Evolutionary conservation across 1,140 invertebrate species (phyloP).

Genomic region (Bombus sibiricus): DNA sequence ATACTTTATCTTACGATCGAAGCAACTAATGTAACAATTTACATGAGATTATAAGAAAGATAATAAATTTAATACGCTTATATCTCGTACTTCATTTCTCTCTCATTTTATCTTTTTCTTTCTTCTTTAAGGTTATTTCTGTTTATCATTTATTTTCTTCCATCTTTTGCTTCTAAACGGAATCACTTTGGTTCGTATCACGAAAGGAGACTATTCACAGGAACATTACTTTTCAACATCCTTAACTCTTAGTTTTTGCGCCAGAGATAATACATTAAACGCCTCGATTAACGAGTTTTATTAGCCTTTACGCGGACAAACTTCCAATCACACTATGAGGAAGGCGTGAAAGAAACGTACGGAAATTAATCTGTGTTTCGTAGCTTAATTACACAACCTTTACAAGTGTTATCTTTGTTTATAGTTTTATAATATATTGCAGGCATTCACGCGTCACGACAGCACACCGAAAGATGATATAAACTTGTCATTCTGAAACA

Average conservation of each 20-base stretch:
- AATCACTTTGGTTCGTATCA: constrained; percentile 66
- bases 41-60: constrained; percentile 28
- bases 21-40: constrained; percentile 31
- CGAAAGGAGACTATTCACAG: constrained; percentile 66
- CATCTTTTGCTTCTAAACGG: constrained; percentile 33
- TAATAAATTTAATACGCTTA: background rate
- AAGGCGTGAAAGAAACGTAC: constrained; percentile 44
- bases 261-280: constrained; percentile 18
- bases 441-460: constrained; percentile 72
- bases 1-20: constrained; percentile 31
- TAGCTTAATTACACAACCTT: constrained; percentile 61
- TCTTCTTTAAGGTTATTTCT: constrained; percentile 16
- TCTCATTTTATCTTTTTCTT: background rate
- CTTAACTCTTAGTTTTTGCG: constrained; percentile 25
- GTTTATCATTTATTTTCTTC: background rate
- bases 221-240: constrained; percentile 63
- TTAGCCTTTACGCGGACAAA: constrained; percentile 26
- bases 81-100: background rate
- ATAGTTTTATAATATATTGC: constrained; percentile 65
- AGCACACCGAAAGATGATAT: constrained; percentile 73
- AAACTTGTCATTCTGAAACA: constrained; percentile 74
- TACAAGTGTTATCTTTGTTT: constrained; percentile 53
- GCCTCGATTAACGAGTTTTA: constrained; percentile 35
- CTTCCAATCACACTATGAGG: constrained; percentile 26
- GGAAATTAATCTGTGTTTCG: constrained; percentile 11